A percentile compares a stretch with the other conserved stretches of the same genome.
Conservation (phyloP, 2,797 vertebrate genomes). For the Pogonophryne albipinna region DNA sequence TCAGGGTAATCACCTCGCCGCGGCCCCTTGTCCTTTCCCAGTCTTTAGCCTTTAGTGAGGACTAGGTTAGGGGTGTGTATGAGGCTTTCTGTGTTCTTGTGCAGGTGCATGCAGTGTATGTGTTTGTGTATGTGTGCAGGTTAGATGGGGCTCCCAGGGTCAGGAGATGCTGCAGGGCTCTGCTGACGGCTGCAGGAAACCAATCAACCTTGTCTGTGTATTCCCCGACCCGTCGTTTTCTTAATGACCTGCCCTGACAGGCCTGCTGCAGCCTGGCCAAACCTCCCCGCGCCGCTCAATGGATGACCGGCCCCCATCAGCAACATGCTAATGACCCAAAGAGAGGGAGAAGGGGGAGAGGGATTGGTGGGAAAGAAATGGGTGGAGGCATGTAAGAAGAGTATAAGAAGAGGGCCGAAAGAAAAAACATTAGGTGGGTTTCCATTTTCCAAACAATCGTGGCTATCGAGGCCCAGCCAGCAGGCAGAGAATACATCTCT, state of each 20-base stretch:
- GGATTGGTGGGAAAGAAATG: constrained; percentile 1
- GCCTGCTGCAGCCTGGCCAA: constrained; percentile 73
- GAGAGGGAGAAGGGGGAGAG: constrained; percentile 33
- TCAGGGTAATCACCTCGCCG: constrained; percentile 60
- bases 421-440: constrained; percentile 13
- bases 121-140: constrained; percentile 49
- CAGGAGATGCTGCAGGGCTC: constrained; percentile 81
- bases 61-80: constrained; percentile 1
- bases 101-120: constrained; percentile 47
- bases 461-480: constrained; percentile 1
- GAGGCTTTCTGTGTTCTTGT: constrained; percentile 13
- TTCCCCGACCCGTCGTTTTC: constrained; percentile 83
- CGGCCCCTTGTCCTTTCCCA: constrained; percentile 23
- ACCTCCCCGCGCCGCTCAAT: constrained; percentile 70
- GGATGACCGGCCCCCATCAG: constrained; percentile 80
- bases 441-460: constrained; percentile 29
- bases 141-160: constrained; percentile 72
- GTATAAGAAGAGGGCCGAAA: constrained; percentile 23
- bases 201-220: constrained; percentile 85
- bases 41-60: constrained; percentile 42
- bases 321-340: constrained; percentile 81
- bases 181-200: constrained; percentile 84
- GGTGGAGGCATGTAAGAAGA: constrained; percentile 22
- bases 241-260: constrained; percentile 85
- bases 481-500: constrained; percentile 5